phyloP scores from a whole-genome alignment of 2,113 vertebrate species.

The Heterocephalus glaber region DNA sequence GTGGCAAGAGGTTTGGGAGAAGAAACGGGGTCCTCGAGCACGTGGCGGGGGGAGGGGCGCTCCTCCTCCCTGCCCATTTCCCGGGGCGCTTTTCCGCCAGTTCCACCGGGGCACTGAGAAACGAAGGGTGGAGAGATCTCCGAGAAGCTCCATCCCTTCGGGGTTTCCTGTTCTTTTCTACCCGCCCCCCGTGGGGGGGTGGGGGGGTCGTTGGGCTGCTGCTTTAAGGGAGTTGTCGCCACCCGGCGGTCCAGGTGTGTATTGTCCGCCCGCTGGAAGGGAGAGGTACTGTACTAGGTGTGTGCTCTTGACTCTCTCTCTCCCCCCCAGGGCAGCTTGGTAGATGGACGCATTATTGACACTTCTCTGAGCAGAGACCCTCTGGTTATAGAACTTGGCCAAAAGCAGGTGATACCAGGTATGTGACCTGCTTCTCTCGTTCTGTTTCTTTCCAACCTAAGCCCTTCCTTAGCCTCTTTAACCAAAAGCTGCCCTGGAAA shows the following conservation, averaged over 20 bases:
- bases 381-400: constrained; percentile 94
- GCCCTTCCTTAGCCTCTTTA: not conserved
- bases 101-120: constrained; percentile 32
- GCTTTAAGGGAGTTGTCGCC: not conserved
- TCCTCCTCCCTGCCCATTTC: not conserved
- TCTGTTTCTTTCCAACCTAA: not conserved
- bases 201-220: not conserved
- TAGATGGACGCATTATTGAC: constrained; percentile 94
- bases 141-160: not conserved
- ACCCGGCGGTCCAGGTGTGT: constrained; percentile 11
- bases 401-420: constrained; percentile 96
- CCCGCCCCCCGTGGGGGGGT: not conserved
- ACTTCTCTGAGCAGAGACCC: constrained; percentile 93
- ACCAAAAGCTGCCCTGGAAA: not conserved
- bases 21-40: constrained; percentile 21
- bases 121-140: constrained; percentile 1
- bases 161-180: constrained; percentile 52
- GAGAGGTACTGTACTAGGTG: not conserved
- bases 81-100: not conserved
- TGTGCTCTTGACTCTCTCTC: constrained; percentile 4
- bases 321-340: constrained; percentile 91
- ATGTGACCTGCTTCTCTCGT: constrained; percentile 19
- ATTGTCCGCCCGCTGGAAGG: not conserved
- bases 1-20: constrained; percentile 60
- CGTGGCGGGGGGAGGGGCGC: constrained; percentile 48